phyloP scores from a whole-genome alignment of 2,888 invertebrate genomes.

The Prosopocoilus inquinatus region DNA sequence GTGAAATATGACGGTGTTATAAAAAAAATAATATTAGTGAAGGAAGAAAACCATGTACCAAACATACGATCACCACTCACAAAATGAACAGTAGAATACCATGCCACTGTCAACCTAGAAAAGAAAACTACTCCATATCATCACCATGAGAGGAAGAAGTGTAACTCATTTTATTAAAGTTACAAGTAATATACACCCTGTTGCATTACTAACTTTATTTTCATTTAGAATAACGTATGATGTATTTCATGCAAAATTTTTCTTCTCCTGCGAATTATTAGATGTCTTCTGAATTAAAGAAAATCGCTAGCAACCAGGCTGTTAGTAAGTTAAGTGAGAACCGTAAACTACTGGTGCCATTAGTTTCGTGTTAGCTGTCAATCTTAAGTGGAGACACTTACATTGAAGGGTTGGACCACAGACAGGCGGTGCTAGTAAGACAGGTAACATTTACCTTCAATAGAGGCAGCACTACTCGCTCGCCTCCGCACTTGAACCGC shows the following conservation, averaged over 20 bases:
- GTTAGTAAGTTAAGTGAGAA: no score
- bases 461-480: conserved; percentile 51
- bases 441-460: conserved; percentile 50
- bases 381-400: conserved; percentile 18
- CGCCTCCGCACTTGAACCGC: conserved; percentile 53
- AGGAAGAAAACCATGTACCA: background rate
- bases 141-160: conserved; percentile 9
- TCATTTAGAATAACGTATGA: no score
- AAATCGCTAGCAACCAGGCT: no score
- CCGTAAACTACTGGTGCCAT: background rate
- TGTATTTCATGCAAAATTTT: no score
- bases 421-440: conserved; percentile 34
- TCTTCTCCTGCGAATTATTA: no score
- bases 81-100: conserved; percentile 31
- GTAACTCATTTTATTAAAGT: background rate
- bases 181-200: background rate
- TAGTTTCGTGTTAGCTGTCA: conserved; percentile 3
- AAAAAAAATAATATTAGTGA: no score
- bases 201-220: no score
- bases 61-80: conserved; percentile 32
- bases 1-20: no score
- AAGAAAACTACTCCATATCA: conserved; percentile 23
- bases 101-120: conserved; percentile 38
- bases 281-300: no score
- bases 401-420: conserved; percentile 17